phyloP scores from a whole-genome alignment of 2,888 invertebrate genomes.

The Nephrotoma flavescens region DNA sequence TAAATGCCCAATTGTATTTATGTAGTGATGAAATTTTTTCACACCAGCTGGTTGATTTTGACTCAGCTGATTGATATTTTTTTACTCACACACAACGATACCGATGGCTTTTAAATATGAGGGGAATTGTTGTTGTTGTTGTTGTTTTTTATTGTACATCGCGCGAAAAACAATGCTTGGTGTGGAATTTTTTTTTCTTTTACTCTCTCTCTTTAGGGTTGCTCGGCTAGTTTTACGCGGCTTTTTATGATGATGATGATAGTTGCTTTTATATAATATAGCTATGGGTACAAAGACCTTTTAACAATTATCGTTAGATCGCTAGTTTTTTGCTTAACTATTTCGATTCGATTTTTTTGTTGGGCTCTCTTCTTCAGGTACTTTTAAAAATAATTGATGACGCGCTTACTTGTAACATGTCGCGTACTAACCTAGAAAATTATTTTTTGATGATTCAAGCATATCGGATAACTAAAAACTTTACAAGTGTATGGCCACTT shows the following conservation, averaged over 20 bases:
- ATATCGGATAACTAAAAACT: not conserved
- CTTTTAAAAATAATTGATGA: not conserved
- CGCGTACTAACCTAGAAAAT: not conserved
- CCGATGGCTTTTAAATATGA: not conserved
- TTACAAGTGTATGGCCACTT: too few relatives aligned
- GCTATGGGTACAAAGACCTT: not conserved
- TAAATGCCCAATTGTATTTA: not conserved
- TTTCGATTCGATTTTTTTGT: not conserved
- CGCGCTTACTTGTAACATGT: not conserved
- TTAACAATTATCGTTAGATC: not conserved
- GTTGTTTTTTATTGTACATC: not conserved
- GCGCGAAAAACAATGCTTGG: conserved; percentile 3
- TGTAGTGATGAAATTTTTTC: not conserved
- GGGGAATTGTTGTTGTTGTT: not conserved
- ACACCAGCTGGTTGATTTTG: not conserved
- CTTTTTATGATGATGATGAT: not conserved
- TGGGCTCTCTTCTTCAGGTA: not conserved
- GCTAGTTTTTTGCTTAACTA: not conserved
- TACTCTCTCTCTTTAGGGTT: not conserved
- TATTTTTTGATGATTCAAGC: not conserved
- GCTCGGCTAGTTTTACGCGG: not conserved
- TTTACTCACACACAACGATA: not conserved
- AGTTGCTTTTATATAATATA: not conserved
- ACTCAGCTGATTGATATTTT: conserved; percentile 1
- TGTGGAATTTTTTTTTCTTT: not conserved